These are phyloP conservation scores for Lates calcarifer DNA, from an alignment of 2,113 vertebrate species.

Conservation along the genomic window DNA sequence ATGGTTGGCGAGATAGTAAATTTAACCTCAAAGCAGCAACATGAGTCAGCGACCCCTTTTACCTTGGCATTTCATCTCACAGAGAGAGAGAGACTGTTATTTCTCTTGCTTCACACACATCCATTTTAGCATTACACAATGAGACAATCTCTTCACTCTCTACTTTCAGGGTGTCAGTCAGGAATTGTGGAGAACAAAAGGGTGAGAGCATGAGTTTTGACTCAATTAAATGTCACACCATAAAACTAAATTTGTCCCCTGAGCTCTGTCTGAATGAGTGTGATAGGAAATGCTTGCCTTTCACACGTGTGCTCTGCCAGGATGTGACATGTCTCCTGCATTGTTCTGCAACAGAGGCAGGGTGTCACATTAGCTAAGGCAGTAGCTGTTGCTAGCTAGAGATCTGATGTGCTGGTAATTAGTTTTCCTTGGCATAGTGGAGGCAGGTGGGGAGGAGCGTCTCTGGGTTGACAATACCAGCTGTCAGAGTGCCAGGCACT, in stretches of 20 bases:
- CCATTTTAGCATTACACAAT: slow-evolving; percentile 42
- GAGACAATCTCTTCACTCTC: slow-evolving; percentile 34
- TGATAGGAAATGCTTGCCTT: slow-evolving; percentile 58
- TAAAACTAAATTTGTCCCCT: slow-evolving; percentile 30
- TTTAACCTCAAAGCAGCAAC: slow-evolving; percentile 63
- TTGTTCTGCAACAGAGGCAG: slow-evolving; percentile 59
- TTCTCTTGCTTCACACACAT: slow-evolving; percentile 35
- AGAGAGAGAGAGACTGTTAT: background rate
- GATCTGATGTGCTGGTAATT: slow-evolving; percentile 76
- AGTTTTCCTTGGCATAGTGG: slow-evolving; percentile 65
- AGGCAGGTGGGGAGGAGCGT: slow-evolving; percentile 42
- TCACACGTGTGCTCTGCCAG: slow-evolving; percentile 32
- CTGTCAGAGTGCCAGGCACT: slow-evolving; percentile 68
- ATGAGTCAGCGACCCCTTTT: slow-evolving; percentile 58
- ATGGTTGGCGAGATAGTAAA: slow-evolving; percentile 65
- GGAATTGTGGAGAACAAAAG: slow-evolving; percentile 41
- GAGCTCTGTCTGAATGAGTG: slow-evolving; percentile 32
- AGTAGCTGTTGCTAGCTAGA: slow-evolving; percentile 43
- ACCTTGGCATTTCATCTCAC: slow-evolving; percentile 49
- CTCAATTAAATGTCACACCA: slow-evolving; percentile 63
- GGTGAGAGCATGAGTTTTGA: slow-evolving; percentile 48
- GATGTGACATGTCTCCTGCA: slow-evolving; percentile 54
- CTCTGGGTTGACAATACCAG: slow-evolving; percentile 65
- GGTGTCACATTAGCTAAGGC: slow-evolving; percentile 63
- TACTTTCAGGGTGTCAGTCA: slow-evolving; percentile 19